Evolutionary conservation across 2,113 vertebrate species (phyloP).

Genomic region (Hipposideros armiger): DNA sequence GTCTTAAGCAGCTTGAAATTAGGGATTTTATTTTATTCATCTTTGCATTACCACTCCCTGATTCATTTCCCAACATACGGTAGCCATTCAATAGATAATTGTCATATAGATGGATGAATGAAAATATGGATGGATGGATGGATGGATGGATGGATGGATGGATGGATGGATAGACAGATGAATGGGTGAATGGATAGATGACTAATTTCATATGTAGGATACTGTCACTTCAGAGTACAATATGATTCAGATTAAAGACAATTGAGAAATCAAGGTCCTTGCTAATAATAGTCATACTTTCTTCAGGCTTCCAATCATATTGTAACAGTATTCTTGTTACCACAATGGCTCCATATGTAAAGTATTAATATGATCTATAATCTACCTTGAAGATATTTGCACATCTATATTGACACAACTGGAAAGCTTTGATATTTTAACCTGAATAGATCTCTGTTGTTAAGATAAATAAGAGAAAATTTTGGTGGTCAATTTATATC

Average conservation of each 20-base stretch:
- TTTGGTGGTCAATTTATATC: not conserved
- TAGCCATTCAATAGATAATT: not conserved
- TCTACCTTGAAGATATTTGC: not conserved
- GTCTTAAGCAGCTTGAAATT: not conserved
- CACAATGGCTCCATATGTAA: not conserved
- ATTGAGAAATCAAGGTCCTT: not conserved
- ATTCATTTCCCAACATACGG: not conserved
- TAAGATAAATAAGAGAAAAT: constrained; percentile 29
- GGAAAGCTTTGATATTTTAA: not conserved
- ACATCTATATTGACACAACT: not conserved
- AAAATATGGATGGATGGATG: not conserved
- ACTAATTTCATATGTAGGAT: not conserved
- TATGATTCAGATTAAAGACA: constrained; percentile 4
- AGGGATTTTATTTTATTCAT: not conserved
- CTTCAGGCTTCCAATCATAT: not conserved
- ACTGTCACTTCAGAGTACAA: not conserved
- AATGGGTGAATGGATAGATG: not conserved
- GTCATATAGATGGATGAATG: not conserved
- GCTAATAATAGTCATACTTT: not conserved
- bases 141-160: not conserved
- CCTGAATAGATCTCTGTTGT: not conserved
- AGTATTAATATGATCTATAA: not conserved
- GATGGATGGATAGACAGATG: not conserved
- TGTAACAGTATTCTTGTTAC: not conserved
- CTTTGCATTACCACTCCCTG: not conserved